Evolutionary conservation across 2,797 vertebrate genomes (phyloP), one percentile per base, ranked within the genome.

Genomic region (Cyclopterus lumpus): DNA sequence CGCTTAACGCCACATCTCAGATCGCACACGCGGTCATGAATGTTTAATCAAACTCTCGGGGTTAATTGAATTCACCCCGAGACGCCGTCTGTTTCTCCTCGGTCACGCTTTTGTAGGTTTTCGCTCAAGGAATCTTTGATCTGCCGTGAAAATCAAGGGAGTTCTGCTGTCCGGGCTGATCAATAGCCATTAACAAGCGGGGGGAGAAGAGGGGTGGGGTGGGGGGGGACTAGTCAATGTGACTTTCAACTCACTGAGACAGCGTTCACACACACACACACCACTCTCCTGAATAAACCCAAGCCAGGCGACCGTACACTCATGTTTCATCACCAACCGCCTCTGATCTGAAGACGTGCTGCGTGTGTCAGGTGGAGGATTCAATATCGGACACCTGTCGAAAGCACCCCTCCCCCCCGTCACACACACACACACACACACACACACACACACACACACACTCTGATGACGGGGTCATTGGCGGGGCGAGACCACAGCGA

Each of bases 381-480:
- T 84, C 69, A 75, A 73, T 83, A 83, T 86, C 62, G 11, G 79
- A 83, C 86, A 86, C 76, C 77, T 82, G 80, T 86, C 79, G 65
- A 77, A 80, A 74, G 74, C 76, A 61, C 74, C 66, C 44, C 16
- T 12, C 10, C 38, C 40, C 38, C 10, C 38, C n/a, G n/a, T 2
- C 26, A 7, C 77, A 38, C 54, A 26, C 51, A 55, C 68, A 66
- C 65, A 55, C 42, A 71, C 62, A 77, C 54, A 71, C 8, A 7
- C 77, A 38, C 54, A 26, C 51, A 55, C 68, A 66, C 65, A 55
- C 42, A 71, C 62, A 77, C 54, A 71, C 71, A 53, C 68, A 64
- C 67, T 46, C 55, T 61, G 75, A 82, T 81, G 84, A 73, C 67
- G 70, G 87, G 91, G 87, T 93, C 91, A 87, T 55, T 46, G 74